Conservation (phyloP, 2,113 vertebrate genomes). For the Zapornia atra region DNA sequence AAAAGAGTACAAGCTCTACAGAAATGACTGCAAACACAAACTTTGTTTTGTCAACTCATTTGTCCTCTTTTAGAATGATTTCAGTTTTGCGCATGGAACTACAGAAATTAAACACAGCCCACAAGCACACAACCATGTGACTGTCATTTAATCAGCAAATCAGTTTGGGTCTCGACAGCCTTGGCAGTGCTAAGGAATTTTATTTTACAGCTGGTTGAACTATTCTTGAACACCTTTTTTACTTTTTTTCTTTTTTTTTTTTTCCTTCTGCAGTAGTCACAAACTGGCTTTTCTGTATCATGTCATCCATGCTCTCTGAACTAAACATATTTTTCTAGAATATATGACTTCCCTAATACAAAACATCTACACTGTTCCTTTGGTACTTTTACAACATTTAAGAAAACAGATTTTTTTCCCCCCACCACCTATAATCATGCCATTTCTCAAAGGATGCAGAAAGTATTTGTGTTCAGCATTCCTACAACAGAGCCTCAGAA, state of each 20-base stretch:
- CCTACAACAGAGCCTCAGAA: not conserved
- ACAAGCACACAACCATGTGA: not conserved
- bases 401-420: not conserved
- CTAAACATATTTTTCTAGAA: not conserved
- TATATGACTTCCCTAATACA: not conserved
- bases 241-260: not conserved
- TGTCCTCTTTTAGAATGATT: not conserved
- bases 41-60: not conserved
- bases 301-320: not conserved
- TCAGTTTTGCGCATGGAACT: not conserved
- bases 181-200: not conserved
- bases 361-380: not conserved
- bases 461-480: not conserved
- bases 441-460: not conserved
- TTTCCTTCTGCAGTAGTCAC: not conserved
- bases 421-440: not conserved
- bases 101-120: not conserved
- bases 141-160: not conserved
- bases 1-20: not conserved
- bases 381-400: not conserved
- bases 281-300: not conserved
- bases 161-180: not conserved
- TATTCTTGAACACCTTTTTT: not conserved
- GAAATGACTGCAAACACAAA: not conserved
- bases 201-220: constrained; percentile 20